Base-by-base conservation (phyloP, 2,888 invertebrate genomes). In the Spodoptera exigua region DNA sequence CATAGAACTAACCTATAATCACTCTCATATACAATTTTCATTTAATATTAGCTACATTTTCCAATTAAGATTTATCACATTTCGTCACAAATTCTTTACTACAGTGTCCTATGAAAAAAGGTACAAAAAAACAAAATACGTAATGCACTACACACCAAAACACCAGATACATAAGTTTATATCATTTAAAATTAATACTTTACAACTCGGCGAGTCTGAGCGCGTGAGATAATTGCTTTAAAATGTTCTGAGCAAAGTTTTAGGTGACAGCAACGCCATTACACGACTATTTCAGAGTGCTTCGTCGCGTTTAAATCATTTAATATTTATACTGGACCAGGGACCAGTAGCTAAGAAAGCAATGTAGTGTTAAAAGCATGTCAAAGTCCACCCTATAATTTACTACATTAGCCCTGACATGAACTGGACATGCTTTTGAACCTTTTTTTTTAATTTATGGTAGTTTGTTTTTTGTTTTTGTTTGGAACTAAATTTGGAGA, bases 221-320 rank as follows among this genome's bases (percentile, higher is more conserved):
- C 62, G 49, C 49, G 62, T 54, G 41, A 65, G 52, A 56, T 69
- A 69, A 70, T 69, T 71, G 56, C 55, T 70, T 71, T 71, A 65
- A 71, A 70, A 71, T 56, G 52, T 61, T 57, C 40, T 46, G 17
- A 37, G 43, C 34, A 57, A 69, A 66, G 56, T 71, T 70, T 64
- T 57, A 56, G 32, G 52, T 46, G 55, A 49, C 66, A 61, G 49
- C 52, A 45, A 41, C 48, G 55, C 71, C 52, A 43, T 61, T 49
- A 55, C 36, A 52, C 41, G 53, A 54, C 40, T 70, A 51, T 54
- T 51, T 34, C 49, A 13, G 59, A 54, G 65, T 66, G 69, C 69
- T 67, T 47, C 41, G 54, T 39, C n/a, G 34, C 46, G 55, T 69
- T 61, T 49, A 64, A 52, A 67, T 60, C 35, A 67, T 66, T 68